Evolutionary conservation across 2,113 vertebrate species (phyloP), one percentile per base, ranked within the genome.

Genomic region (Siphamia tubifer): DNA sequence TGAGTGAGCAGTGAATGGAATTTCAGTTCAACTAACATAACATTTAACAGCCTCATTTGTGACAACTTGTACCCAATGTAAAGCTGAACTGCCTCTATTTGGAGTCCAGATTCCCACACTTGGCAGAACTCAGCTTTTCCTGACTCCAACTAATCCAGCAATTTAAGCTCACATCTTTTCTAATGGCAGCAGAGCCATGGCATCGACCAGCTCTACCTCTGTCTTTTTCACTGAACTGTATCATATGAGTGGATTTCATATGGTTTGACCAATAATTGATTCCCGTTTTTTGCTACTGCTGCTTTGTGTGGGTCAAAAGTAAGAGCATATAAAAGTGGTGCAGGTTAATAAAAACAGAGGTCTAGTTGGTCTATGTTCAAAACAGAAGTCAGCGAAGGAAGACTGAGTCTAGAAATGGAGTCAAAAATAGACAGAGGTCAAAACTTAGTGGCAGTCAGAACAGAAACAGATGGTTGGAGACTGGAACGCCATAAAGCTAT

Each of bases 21-120:
- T 60, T 31, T 30, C 9, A 51, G 28, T 60, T 35, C 47, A 60
- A 65, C 28, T 32, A 30, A 55, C 38, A 17, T 36, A 32, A 7
- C 36, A 42, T 70, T 52, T 56, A 43, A 43, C 23, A 43, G 25
- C 23, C 19, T 60, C 17, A 35, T 79, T 74, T 79, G 36, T 17
- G 38, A 52, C 53, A 57, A 57, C 61, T 21, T 30, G 34, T 12
- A 23, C 62, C 47, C 52, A 72, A 57, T 6, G 56, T 20, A 45
- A 43, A 70, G 51, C 27, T 58, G 9, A 74, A 67, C 36, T 42
- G 40, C 58, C 45, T n/a, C 56, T 1, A 20, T 1, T 13, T 55
- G 39, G 34, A 44, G 49, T 34, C n/a, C 45, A 21, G 25, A 51
- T 73, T 16, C 32, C 45, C 8, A 11, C 8, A n/a, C 9, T 52